A percentile compares a stretch with the other conserved stretches of the same genome.
Conservation (phyloP, 1,140 invertebrate genomes). For the Pemphigus obesinymphae region DNA sequence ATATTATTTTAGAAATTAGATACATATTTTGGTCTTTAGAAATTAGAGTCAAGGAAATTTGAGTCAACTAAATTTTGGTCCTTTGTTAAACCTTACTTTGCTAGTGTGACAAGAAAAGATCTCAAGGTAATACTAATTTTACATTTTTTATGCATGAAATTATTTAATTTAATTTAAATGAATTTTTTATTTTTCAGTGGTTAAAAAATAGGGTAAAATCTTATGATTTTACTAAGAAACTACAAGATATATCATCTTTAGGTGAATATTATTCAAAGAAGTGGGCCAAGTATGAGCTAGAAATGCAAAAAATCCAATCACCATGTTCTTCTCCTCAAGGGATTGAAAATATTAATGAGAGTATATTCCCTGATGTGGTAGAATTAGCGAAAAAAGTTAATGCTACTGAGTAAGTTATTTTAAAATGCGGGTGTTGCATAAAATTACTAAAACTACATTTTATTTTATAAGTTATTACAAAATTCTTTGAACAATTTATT, state of each 20-base stretch:
- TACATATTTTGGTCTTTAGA: background rate
- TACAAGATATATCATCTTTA: conserved; percentile 71
- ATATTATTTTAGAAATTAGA: background rate
- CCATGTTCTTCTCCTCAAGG: conserved; percentile 55
- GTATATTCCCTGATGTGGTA: background rate
- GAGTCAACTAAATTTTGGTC: conserved; percentile 94
- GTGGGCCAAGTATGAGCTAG: conserved; percentile 82
- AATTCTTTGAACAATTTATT: too few species aligned
- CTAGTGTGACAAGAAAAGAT: conserved; percentile 80
- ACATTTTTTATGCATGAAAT: background rate
- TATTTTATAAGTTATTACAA: too few species aligned
- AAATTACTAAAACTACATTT: too few species aligned
- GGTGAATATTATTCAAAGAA: conserved; percentile 82
- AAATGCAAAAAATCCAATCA: conserved; percentile 62
- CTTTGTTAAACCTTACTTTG: conserved; percentile 87
- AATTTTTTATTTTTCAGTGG: conserved; percentile 52
- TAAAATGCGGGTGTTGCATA: background rate
- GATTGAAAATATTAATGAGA: conserved; percentile 17
- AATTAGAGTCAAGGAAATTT: conserved; percentile 56
- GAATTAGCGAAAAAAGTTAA: conserved; percentile 38
- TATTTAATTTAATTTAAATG: background rate
- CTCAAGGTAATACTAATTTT: conserved; percentile 56
- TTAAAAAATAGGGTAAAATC: conserved; percentile 71
- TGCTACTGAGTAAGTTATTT: background rate
- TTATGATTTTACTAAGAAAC: conserved; percentile 63